These are phyloP conservation scores for Oceanodroma tethys DNA, from an alignment of 2,113 vertebrate species.

Conservation along the genomic window DNA sequence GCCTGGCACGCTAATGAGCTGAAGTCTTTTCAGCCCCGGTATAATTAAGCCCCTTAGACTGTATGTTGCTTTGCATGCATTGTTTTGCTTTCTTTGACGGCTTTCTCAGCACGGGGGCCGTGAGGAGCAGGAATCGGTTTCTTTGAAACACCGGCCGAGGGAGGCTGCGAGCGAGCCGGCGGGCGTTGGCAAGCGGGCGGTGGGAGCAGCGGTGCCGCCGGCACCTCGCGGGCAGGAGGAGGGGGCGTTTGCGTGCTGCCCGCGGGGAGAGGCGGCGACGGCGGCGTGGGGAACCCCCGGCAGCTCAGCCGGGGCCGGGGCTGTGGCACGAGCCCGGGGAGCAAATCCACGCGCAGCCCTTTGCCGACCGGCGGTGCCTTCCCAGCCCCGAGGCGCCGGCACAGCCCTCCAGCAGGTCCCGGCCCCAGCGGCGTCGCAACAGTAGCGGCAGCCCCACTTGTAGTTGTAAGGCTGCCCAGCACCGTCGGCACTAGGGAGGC, in stretches of 20 bases:
- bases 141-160: background rate
- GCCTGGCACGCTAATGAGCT: conserved; percentile 46
- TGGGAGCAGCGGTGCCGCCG: fast-evolving
- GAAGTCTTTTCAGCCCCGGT: background rate
- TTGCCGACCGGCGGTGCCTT: fast-evolving
- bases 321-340: background rate
- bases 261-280: fast-evolving
- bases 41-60: conserved; percentile 53
- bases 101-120: conserved; percentile 19
- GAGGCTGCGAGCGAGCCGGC: background rate
- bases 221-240: background rate
- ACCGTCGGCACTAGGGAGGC: background rate
- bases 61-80: conserved; percentile 21
- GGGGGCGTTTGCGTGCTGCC: background rate
- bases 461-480: background rate
- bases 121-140: background rate
- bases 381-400: fast-evolving
- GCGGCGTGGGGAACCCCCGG: background rate
- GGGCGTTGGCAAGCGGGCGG: fast-evolving
- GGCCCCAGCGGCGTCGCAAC: fast-evolving
- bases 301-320: fast-evolving
- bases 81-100: conserved; percentile 2
- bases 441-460: fast-evolving
- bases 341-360: background rate
- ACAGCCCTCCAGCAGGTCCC: background rate